phyloP scores from a whole-genome alignment of 2,888 invertebrate species.

The Megaustenia siamemsis region DNA sequence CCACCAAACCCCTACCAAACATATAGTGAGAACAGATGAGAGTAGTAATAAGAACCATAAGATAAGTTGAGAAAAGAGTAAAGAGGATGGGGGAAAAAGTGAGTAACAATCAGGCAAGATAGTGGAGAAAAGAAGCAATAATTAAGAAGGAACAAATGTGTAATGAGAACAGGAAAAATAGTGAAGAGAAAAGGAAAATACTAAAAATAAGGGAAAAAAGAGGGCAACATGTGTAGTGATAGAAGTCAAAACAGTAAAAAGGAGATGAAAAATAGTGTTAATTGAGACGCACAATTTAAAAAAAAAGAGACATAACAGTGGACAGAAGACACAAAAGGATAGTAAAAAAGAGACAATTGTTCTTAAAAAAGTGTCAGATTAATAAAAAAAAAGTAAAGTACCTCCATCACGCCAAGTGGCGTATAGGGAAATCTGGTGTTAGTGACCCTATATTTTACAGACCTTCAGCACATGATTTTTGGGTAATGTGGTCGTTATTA shows the following conservation, averaged over 20 bases:
- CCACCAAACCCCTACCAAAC: no score
- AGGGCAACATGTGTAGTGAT: no score
- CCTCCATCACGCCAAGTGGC: no score
- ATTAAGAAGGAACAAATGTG: background rate
- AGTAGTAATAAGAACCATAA: background rate
- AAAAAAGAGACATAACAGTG: background rate
- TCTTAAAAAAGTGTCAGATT: background rate
- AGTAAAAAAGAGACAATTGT: background rate
- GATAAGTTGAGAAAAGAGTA: no score
- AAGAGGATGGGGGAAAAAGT: no score
- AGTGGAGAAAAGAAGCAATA: background rate
- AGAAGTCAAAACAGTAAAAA: background rate
- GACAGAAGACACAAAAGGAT: background rate
- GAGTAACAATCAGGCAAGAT: background rate
- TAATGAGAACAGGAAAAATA: background rate
- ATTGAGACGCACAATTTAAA: background rate
- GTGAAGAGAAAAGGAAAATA: background rate
- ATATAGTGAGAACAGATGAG: no score
- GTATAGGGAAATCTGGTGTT: no score
- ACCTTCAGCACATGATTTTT: no score
- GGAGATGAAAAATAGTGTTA: background rate
- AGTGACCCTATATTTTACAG: no score
- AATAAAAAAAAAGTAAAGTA: background rate
- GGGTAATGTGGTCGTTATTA: no score
- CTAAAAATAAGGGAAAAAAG: no score